Evolutionary conservation across 1,140 invertebrate species (phyloP).

Genomic region (Pygmarrhopalites habei): DNA sequence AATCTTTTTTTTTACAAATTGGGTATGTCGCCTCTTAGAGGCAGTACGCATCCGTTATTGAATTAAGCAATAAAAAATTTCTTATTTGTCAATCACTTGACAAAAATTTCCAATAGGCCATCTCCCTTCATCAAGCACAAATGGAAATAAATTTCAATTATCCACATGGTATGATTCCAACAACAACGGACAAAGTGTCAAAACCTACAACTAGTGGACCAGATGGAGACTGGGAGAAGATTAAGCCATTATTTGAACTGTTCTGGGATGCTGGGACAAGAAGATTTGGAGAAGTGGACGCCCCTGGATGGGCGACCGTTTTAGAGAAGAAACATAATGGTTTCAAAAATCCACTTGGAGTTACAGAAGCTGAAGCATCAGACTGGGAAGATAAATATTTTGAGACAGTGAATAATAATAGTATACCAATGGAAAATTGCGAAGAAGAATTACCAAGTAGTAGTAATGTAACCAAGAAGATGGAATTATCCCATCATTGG

Average conservation of each 20-base stretch:
- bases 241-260: slow-evolving; percentile 20
- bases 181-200: slow-evolving; percentile 11
- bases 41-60: too few species aligned
- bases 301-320: slow-evolving; percentile 22
- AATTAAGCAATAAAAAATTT: too few species aligned
- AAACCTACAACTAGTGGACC: not conserved
- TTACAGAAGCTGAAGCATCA: not conserved
- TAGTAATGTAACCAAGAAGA: too few species aligned
- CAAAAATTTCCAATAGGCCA: too few species aligned
- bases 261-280: slow-evolving; percentile 36
- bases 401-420: not conserved
- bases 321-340: not conserved
- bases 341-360: not conserved
- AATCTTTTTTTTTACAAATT: too few species aligned
- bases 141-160: slow-evolving; percentile 34
- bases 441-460: too few species aligned
- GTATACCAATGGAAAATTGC: too few species aligned
- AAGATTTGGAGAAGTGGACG: slow-evolving; percentile 31
- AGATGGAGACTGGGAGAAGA: slow-evolving; percentile 13
- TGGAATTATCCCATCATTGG: slow-evolving; percentile 22
- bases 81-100: too few species aligned
- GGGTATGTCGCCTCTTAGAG: too few species aligned
- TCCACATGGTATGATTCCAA: slow-evolving; percentile 12
- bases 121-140: slow-evolving; percentile 29
- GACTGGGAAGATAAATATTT: slow-evolving; percentile 14